These are phyloP conservation scores for Tetrao urogallus DNA, from an alignment of 2,113 vertebrate species.

Conservation along the genomic window DNA sequence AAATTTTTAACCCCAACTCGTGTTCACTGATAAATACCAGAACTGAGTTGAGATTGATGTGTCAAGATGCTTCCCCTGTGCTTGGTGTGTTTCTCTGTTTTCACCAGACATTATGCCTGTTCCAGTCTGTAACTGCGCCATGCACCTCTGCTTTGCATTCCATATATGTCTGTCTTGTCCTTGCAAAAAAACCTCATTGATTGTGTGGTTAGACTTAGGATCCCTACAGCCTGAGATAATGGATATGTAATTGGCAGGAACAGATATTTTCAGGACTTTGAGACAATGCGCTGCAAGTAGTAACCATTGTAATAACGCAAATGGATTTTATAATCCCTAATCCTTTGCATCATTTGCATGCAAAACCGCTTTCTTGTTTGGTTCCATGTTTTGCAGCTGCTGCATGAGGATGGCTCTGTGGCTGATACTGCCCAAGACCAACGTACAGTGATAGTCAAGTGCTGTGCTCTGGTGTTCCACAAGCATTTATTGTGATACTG, in stretches of 20 bases:
- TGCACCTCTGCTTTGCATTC: neutral
- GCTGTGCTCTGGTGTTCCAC: neutral
- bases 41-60: neutral
- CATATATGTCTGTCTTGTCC: rapidly evolving
- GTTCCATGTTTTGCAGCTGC: neutral
- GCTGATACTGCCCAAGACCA: neutral
- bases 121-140: neutral
- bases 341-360: neutral
- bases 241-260: neutral
- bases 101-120: neutral
- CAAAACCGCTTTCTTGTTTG: rapidly evolving
- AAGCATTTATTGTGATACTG: neutral
- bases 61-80: neutral
- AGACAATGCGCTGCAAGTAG: neutral
- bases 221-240: neutral
- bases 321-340: neutral
- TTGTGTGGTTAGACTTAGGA: neutral
- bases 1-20: neutral
- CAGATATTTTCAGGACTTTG: neutral
- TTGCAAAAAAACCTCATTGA: neutral
- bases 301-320: neutral
- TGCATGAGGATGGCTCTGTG: neutral
- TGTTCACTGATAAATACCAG: neutral
- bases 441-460: neutral
- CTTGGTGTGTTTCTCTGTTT: neutral